Base-by-base conservation (phyloP, 1,140 invertebrate genomes). In the Tribolium castaneum region DNA sequence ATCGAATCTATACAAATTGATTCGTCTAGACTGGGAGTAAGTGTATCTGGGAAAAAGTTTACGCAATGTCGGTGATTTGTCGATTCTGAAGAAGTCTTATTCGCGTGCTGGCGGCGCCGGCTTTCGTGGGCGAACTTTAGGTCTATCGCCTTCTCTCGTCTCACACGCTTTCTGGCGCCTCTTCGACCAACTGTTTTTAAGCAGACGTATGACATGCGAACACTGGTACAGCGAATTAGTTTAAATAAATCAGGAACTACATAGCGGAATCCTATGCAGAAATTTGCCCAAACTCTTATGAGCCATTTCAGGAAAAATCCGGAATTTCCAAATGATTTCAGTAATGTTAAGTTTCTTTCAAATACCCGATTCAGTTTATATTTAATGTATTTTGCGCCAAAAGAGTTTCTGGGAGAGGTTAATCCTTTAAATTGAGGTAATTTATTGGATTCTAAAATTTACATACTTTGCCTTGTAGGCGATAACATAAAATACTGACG, bases 141-240 rank as follows among this genome's bases (percentile, higher is more conserved):
- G 25, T 62, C 56, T 30, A 59, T 22, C 54, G 54, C 22, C 54
- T 25, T 59, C 54, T 22, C 22, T n/a, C n/a, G 16, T 59, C 56
- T 30, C 56, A 62, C 56, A 62, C 56, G 56, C 22, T 30, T 30
- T 62, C 56, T 62, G 56, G 56, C 56, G 56, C 56, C 56, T 62
- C 19, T 3, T 25, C 22, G 22, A 62, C 56, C 2, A 62, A 14
- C 56, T 62, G 19, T 62, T 62, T 19, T n/a, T 9, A 14, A 13
- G 16, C 12, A 12, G 7, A 56, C 52, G 52, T 56, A 56, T 56
- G 12, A 56, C 14, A 9, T 6, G 52, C 52, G 19, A 9, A 56
- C 49, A 30, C 25, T 30, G 25, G 1, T 30, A 30, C 1, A 30
- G 1, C 25, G 25, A 30, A 30, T 30, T 30, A 30, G 25, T 25